A percentile compares a stretch with the other conserved stretches of the same genome.
Evolutionary conservation across 2,113 vertebrate species (phyloP).

Genomic region (Scomber colias): DNA sequence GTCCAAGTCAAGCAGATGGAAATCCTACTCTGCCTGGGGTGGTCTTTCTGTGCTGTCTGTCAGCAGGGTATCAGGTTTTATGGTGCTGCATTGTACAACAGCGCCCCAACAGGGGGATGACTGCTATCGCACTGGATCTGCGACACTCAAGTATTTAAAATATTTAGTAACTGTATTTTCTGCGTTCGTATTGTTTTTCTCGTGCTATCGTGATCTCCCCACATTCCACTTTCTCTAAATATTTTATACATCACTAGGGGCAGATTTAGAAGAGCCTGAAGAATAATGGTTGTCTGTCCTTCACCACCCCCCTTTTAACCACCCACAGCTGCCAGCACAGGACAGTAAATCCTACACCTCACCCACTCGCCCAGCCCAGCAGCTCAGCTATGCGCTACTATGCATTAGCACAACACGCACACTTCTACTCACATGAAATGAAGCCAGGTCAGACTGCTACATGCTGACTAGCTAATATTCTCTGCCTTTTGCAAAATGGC

Average conservation of each 20-base stretch:
- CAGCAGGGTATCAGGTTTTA: constrained; percentile 14
- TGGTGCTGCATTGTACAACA: constrained; percentile 34
- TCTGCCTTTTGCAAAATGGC: constrained; percentile 40
- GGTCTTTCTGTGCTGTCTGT: constrained; percentile 55
- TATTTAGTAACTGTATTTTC: constrained; percentile 40
- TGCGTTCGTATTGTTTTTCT: constrained; percentile 30
- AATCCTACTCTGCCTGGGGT: constrained; percentile 68
- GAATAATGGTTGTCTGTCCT: constrained; percentile 75
- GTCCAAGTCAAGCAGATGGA: constrained; percentile 82
- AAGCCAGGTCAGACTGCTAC: constrained; percentile 31
- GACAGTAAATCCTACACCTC: constrained; percentile 80
- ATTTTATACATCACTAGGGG: constrained; percentile 65
- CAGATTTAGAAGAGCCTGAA: constrained; percentile 68
- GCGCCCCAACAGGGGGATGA: constrained; percentile 28
- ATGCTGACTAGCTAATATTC: constrained; percentile 24
- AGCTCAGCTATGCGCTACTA: constrained; percentile 58
- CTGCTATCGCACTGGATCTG: background rate
- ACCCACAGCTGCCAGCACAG: constrained; percentile 80
- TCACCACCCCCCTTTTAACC: constrained; percentile 71
- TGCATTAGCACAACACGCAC: constrained; percentile 49
- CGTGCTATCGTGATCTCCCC: constrained; percentile 41
- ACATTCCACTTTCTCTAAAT: constrained; percentile 69
- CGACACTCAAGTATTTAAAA: constrained; percentile 39
- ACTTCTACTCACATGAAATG: constrained; percentile 42
- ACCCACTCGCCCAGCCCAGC: constrained; percentile 64